Conservation (phyloP, 2,888 invertebrate species). For the Cheilosia scutellata region DNA sequence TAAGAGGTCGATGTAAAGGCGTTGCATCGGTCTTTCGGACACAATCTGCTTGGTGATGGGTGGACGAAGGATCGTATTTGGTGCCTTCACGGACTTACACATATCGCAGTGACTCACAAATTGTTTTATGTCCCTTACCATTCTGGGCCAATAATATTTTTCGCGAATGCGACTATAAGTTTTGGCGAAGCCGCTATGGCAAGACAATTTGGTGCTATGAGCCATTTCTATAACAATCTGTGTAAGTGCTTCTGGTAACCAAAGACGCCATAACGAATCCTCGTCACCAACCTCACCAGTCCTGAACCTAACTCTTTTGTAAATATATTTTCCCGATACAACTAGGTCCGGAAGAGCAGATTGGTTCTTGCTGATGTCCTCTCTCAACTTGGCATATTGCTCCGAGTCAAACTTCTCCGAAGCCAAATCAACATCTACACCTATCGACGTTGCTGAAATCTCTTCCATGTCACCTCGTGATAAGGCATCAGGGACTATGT, state of each 20-base stretch:
- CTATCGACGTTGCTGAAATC: not conserved
- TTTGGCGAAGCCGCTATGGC: not conserved
- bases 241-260: too few species aligned
- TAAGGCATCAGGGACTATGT: conserved; percentile 16
- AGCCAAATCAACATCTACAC: conserved; percentile 13
- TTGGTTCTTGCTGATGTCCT: too few species aligned
- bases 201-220: not conserved
- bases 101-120: too few species aligned
- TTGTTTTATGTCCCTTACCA: too few species aligned
- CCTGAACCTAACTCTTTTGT: conserved; percentile 9
- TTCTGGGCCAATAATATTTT: too few species aligned
- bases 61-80: too few species aligned
- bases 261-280: too few species aligned
- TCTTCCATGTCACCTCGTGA: not conserved
- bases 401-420: conserved; percentile 8
- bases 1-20: too few species aligned
- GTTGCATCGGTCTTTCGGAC: too few species aligned
- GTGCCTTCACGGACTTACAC: too few species aligned
- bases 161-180: not conserved
- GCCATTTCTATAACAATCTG: not conserved
- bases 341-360: too few species aligned
- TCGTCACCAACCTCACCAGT: not conserved
- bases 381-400: conserved; percentile 11
- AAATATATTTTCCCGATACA: conserved; percentile 1
- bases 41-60: too few species aligned